Conservation (phyloP, 1,140 invertebrate genomes). For the Luehdorfia chinensis region DNA sequence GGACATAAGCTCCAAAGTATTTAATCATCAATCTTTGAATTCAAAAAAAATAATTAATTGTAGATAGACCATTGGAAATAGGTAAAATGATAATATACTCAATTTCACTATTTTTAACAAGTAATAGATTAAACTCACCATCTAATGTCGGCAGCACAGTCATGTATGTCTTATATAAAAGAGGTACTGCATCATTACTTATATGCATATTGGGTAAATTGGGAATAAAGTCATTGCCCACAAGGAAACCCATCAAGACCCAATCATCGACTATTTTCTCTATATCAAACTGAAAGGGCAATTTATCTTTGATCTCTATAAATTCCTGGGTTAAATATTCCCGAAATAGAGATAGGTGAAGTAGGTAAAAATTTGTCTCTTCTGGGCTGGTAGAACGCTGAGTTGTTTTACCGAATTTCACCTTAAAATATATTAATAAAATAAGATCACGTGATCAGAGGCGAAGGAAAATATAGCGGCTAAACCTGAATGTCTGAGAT, state of each 20-base stretch:
- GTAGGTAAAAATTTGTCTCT: slow-evolving; percentile 94
- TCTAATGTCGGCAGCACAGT: slow-evolving; percentile 89
- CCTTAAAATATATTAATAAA: slow-evolving; percentile 65
- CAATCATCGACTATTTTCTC: slow-evolving; percentile 87
- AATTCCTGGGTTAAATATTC: slow-evolving; percentile 98
- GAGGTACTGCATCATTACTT: slow-evolving; percentile 89
- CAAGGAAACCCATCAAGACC: slow-evolving; percentile 96
- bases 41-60: too few relatives aligned
- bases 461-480: too few relatives aligned
- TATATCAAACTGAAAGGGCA: slow-evolving; percentile 87
- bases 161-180: slow-evolving; percentile 94
- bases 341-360: slow-evolving; percentile 93
- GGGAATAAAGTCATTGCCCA: slow-evolving; percentile 99
- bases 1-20: too few relatives aligned
- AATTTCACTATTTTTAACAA: too few relatives aligned
- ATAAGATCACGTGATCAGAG: too few relatives aligned
- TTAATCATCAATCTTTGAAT: too few relatives aligned
- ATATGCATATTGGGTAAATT: slow-evolving; percentile 97
- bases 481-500: too few relatives aligned
- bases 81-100: too few relatives aligned
- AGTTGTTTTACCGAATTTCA: slow-evolving; percentile 83
- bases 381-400: slow-evolving; percentile 84
- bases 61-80: too few relatives aligned
- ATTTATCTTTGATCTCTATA: slow-evolving; percentile 82
- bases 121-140: slow-evolving; percentile 78